Evolutionary conservation across 2,797 vertebrate genomes (phyloP).

Genomic region (Falco biarmicus): DNA sequence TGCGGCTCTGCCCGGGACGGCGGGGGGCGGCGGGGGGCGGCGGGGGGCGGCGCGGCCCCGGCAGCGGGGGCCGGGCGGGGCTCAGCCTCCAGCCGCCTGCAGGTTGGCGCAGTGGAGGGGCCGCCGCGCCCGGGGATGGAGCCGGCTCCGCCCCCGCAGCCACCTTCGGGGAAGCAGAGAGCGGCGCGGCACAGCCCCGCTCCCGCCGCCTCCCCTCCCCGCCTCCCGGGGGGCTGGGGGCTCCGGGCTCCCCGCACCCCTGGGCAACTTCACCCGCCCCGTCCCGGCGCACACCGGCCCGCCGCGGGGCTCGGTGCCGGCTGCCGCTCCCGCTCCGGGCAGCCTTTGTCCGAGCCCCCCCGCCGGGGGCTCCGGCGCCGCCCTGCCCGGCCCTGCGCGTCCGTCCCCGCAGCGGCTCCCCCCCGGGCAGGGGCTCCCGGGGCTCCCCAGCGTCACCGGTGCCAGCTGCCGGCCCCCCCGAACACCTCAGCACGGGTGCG

Average conservation of each 20-base stretch:
- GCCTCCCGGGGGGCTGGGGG: not conserved
- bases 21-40: not conserved
- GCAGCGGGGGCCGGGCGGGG: slow-evolving; percentile 28
- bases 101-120: slow-evolving; percentile 75
- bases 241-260: not conserved
- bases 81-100: slow-evolving; percentile 47
- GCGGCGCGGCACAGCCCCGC: not conserved
- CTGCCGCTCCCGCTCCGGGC: not conserved
- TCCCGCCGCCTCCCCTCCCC: not conserved
- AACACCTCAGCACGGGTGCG: not conserved
- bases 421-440: not conserved
- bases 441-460: not conserved
- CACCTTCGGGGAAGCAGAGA: not conserved
- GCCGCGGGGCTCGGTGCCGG: not conserved
- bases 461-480: not conserved
- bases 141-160: slow-evolving; percentile 41
- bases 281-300: not conserved
- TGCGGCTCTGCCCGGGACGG: slow-evolving; percentile 39
- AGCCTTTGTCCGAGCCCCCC: slow-evolving; percentile 27
- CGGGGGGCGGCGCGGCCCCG: slow-evolving; percentile 28
- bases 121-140: slow-evolving; percentile 32
- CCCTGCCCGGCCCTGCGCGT: not conserved
- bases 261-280: not conserved
- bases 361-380: not conserved
- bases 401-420: too few species aligned